Conservation (phyloP, 1,140 invertebrate species). For the Carcinoscorpius rotundicauda region DNA sequence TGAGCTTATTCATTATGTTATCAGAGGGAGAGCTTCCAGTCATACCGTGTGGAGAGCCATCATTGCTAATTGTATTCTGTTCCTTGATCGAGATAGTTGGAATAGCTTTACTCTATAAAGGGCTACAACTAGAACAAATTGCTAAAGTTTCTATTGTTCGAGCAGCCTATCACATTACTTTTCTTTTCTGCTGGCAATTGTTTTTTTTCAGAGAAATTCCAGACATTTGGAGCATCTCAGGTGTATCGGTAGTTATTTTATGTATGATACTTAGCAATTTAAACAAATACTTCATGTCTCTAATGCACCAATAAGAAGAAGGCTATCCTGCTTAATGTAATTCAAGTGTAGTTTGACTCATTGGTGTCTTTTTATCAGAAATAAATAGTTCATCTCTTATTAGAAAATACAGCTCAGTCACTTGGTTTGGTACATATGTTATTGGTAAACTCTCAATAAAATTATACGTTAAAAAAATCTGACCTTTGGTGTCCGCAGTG, state of each 20-base stretch:
- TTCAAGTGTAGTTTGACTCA: too few species aligned
- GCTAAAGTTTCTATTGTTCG: conserved; percentile 76
- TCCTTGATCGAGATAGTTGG: conserved; percentile 75
- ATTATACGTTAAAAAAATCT: too few species aligned
- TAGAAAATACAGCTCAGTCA: too few species aligned
- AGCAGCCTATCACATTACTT: conserved; percentile 68
- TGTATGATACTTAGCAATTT: conserved; percentile 68
- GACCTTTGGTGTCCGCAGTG: too few species aligned
- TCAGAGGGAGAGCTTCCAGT: conserved; percentile 62
- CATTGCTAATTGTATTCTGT: conserved; percentile 61
- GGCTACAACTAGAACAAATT: conserved; percentile 73
- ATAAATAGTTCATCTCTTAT: too few species aligned
- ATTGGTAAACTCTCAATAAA: too few species aligned
- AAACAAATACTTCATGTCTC: conserved; percentile 58
- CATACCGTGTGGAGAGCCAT: conserved; percentile 61
- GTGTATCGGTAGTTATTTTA: conserved; percentile 64
- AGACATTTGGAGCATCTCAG: conserved; percentile 59
- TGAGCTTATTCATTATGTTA: conserved; percentile 60
- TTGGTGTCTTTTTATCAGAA: too few species aligned
- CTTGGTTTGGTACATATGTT: too few species aligned
- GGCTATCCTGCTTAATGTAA: too few species aligned
- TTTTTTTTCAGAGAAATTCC: conserved; percentile 55
- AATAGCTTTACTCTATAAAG: conserved; percentile 70
- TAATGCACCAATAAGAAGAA: conserved; percentile 24
- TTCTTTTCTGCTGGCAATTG: conserved; percentile 75